Conservation (phyloP, 2,797 vertebrate genomes). For the Myotis myotis region DNA sequence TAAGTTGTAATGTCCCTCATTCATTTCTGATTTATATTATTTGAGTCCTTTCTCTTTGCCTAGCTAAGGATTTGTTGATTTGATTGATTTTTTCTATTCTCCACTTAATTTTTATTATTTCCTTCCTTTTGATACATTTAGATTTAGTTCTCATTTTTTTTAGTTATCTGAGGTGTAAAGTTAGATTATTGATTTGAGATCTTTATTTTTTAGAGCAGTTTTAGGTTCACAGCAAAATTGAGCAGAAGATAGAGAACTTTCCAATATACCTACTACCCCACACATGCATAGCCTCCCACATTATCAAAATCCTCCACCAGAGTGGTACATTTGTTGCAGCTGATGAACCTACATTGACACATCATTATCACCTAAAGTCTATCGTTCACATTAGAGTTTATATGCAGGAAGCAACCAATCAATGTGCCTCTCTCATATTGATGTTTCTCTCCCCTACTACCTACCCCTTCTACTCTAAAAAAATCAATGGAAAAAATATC, state of each 20-base stretch:
- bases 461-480: no score
- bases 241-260: background rate
- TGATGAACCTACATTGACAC: background rate
- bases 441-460: no score
- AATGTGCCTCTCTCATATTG: no score
- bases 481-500: no score
- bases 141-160: background rate
- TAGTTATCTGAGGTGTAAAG: background rate
- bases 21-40: background rate
- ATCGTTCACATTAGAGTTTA: background rate
- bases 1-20: background rate
- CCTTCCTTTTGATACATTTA: background rate
- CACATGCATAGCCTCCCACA: background rate
- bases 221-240: constrained; percentile 6
- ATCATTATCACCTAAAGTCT: background rate
- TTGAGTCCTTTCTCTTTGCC: background rate
- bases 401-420: no score
- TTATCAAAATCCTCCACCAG: background rate
- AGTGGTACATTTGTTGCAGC: background rate
- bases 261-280: background rate
- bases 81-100: background rate
- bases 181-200: background rate
- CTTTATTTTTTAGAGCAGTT: background rate
- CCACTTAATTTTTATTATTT: background rate
- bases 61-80: background rate